phyloP scores from a whole-genome alignment of 2,888 invertebrate genomes.

The Labia minor region DNA sequence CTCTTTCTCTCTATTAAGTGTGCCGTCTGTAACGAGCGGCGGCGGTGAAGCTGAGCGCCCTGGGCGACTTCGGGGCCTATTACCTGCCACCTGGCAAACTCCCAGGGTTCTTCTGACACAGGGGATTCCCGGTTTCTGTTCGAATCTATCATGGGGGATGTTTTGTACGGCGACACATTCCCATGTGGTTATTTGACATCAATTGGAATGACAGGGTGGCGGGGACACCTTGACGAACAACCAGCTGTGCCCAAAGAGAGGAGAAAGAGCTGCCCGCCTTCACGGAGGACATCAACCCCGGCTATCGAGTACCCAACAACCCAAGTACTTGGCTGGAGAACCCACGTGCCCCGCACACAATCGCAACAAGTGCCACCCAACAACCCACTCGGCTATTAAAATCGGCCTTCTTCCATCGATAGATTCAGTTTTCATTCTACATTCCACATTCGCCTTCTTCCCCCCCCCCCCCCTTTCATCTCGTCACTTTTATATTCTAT shows the following conservation, averaged over 20 bases:
- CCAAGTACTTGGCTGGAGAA: no score
- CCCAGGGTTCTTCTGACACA: background rate
- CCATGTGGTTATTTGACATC: background rate
- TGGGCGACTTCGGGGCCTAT: background rate
- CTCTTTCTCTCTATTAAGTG: background rate
- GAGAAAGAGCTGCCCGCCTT: background rate
- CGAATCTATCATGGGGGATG: background rate
- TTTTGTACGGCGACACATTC: background rate
- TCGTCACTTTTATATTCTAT: no score
- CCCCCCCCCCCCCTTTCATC: no score
- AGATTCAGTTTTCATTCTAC: no score
- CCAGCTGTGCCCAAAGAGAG: background rate
- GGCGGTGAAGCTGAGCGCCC: background rate
- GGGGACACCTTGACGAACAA: background rate
- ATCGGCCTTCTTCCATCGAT: no score
- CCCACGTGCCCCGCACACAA: background rate
- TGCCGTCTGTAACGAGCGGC: background rate
- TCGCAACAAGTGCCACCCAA: background rate
- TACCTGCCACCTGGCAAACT: background rate
- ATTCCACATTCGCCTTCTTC: no score
- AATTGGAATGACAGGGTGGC: background rate
- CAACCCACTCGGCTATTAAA: background rate
- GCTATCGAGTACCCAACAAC: no score
- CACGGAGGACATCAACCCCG: background rate
- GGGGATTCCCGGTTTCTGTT: background rate